These are phyloP conservation scores for Manis crassicaudata DNA, from an alignment of 2,797 vertebrate genomes.

Conservation along the genomic window DNA sequence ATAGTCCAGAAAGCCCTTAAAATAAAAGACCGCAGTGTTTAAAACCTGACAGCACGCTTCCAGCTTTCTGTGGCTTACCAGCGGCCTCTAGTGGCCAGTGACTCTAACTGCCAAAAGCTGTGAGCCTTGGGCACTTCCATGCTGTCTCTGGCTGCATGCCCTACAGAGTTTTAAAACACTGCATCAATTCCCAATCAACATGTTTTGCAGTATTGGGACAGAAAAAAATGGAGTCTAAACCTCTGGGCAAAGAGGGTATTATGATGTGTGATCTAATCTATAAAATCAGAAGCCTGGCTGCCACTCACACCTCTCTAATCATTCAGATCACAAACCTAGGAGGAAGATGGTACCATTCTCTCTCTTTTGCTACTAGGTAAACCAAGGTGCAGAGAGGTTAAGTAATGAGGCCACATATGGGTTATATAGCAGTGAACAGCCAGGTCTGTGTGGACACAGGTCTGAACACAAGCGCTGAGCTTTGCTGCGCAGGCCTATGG, in stretches of 20 bases:
- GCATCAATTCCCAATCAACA: background rate
- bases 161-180: background rate
- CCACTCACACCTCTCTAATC: background rate
- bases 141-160: too few species aligned
- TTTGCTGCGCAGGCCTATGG: background rate
- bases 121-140: rapidly evolving
- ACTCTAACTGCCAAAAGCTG: background rate
- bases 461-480: background rate
- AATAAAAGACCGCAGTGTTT: background rate
- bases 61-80: conserved; percentile 69
- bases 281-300: background rate
- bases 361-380: background rate
- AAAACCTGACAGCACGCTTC: background rate
- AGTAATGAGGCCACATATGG: background rate
- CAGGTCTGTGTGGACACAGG: background rate
- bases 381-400: background rate
- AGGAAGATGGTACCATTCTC: background rate
- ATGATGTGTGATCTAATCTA: background rate
- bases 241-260: background rate
- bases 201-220: background rate
- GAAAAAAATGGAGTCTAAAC: background rate
- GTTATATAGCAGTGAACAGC: background rate
- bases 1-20: background rate
- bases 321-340: background rate
- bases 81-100: conserved; percentile 81